phyloP scores from a whole-genome alignment of 2,797 vertebrate genomes.

The Galaxias olidus region DNA sequence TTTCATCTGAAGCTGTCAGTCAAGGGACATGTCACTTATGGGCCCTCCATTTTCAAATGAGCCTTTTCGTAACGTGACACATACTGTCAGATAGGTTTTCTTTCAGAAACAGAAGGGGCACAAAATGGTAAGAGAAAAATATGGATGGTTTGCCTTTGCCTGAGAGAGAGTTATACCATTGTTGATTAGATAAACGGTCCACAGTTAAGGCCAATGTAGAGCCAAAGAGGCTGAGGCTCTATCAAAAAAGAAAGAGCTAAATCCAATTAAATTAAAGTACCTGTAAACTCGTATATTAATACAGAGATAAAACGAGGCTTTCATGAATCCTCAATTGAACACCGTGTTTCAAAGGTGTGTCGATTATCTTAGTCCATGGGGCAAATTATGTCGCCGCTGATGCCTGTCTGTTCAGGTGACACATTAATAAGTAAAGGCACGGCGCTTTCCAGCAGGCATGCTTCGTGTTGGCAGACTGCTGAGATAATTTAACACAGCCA shows the following conservation, averaged over 20 bases:
- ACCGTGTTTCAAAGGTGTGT: not conserved
- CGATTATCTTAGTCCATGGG: slow-evolving; percentile 1
- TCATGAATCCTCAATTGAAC: not conserved
- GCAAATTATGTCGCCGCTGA: slow-evolving; percentile 1
- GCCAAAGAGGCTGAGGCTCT: too few species aligned
- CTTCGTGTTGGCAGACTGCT: slow-evolving; percentile 44
- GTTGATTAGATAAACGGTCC: too few species aligned
- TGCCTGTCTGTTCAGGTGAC: slow-evolving; percentile 68
- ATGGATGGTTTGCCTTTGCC: too few species aligned
- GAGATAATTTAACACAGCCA: slow-evolving; percentile 59
- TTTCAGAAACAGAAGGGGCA: slow-evolving; percentile 22
- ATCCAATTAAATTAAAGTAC: too few species aligned
- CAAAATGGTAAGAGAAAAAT: not conserved
- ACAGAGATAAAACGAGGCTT: too few species aligned
- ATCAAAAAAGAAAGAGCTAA: too few species aligned
- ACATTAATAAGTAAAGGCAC: slow-evolving; percentile 71
- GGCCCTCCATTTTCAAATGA: slow-evolving; percentile 61
- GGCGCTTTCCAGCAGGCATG: slow-evolving; percentile 64
- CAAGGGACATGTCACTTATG: slow-evolving; percentile 67
- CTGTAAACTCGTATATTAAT: too few species aligned
- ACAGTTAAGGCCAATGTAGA: too few species aligned
- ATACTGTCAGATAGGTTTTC: slow-evolving; percentile 43
- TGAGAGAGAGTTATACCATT: too few species aligned
- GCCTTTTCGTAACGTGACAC: slow-evolving; percentile 56
- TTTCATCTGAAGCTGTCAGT: slow-evolving; percentile 77